These are phyloP conservation scores for Brachyopa scutellaris DNA, from an alignment of 2,888 invertebrate species.

Conservation along the genomic window DNA sequence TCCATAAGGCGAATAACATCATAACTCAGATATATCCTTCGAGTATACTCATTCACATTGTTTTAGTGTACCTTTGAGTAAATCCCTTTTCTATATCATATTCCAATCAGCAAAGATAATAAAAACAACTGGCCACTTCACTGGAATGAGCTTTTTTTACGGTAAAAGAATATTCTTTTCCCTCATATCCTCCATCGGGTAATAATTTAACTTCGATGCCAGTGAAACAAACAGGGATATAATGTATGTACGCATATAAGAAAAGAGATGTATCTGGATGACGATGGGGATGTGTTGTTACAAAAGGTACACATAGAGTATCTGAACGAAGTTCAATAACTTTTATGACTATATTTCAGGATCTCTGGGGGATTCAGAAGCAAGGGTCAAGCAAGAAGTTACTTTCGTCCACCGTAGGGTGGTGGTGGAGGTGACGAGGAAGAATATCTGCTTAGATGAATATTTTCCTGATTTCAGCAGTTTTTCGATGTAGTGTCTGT, in stretches of 20 bases:
- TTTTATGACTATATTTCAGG: constrained; percentile 75
- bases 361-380: constrained; percentile 60
- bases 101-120: constrained; percentile 81
- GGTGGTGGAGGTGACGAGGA: neutral
- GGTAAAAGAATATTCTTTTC: constrained; percentile 35
- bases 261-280: constrained; percentile 38
- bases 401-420: neutral
- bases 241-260: constrained; percentile 27
- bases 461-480: constrained; percentile 64
- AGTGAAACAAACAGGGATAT: constrained; percentile 30
- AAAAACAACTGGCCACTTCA: constrained; percentile 80
- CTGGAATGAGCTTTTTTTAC: constrained; percentile 59
- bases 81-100: constrained; percentile 77
- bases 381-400: constrained; percentile 57
- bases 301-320: constrained; percentile 46
- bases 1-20: constrained; percentile 31
- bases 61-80: constrained; percentile 54
- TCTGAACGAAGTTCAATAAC: constrained; percentile 74
- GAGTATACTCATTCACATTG: constrained; percentile 12
- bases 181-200: constrained; percentile 61
- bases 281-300: constrained; percentile 39
- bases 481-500: constrained; percentile 12
- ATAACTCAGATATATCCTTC: constrained; percentile 50
- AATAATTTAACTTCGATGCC: constrained; percentile 65
- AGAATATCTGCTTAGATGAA: constrained; percentile 19